Conservation (phyloP, 2,113 vertebrate species). For the human (Homo sapiens) region GRCh38 chr7:154706001-154706500, state of each 20-base stretch:
- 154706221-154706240: accelerated
- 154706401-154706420: no score
- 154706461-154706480: neutral
- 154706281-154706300: neutral
- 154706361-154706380: accelerated
- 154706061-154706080: neutral
- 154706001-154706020: neutral
- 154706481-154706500: accelerated
- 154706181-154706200: neutral
- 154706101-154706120: no score
- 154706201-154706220: no score
- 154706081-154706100: accelerated
- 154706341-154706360: no score
- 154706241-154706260: no score
- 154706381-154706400: neutral
- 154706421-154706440: neutral
- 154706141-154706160: accelerated
- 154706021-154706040: accelerated
- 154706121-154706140: neutral
- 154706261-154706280: neutral
- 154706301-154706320: neutral
- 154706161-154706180: neutral
- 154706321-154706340: accelerated
- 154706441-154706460: no score
- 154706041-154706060: neutral